These are phyloP conservation scores for Hirtodrosophila cameraria DNA, from an alignment of 2,888 invertebrate species.

Conservation along the genomic window DNA sequence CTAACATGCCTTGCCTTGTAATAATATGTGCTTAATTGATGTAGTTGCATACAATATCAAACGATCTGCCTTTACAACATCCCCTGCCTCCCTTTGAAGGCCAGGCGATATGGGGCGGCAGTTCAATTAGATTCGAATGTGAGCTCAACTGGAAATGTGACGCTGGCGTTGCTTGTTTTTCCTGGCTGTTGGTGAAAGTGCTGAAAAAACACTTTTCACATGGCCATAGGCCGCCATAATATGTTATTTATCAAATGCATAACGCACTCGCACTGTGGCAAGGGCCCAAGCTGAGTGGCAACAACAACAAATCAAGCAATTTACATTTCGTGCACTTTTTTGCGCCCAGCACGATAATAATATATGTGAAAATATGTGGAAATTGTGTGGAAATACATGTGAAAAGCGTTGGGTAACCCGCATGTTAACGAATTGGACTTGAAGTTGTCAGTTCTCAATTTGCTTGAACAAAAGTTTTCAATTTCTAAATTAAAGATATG, in stretches of 20 bases:
- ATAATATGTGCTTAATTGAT: slow-evolving; percentile 11
- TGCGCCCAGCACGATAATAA: slow-evolving; percentile 12
- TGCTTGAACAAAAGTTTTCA: slow-evolving; percentile 61
- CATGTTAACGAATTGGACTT: slow-evolving; percentile 27
- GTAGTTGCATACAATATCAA: slow-evolving; percentile 6
- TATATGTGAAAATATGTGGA: slow-evolving; percentile 37
- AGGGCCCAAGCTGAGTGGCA: not conserved
- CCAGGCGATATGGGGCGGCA: slow-evolving; percentile 13
- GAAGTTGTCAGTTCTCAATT: slow-evolving; percentile 34
- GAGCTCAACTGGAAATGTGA: slow-evolving; percentile 46
- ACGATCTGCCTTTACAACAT: not conserved
- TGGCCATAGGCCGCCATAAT: slow-evolving; percentile 65
- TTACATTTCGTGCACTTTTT: slow-evolving; percentile 67
- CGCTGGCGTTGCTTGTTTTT: slow-evolving; percentile 1
- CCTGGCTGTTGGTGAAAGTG: slow-evolving; percentile 61
- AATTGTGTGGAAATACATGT: too few relatives aligned
- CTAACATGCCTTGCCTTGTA: too few relatives aligned
- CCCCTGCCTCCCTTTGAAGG: not conserved
- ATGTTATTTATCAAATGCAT: slow-evolving; percentile 67
- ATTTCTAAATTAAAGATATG: slow-evolving; percentile 77
- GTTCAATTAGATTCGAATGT: slow-evolving; percentile 51
- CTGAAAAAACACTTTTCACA: slow-evolving; percentile 67
- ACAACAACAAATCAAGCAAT: slow-evolving; percentile 65
- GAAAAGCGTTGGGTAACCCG: slow-evolving; percentile 51
- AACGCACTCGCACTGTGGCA: slow-evolving; percentile 16